These are phyloP conservation scores for Drosophila kanekoi DNA, from an alignment of 2,888 invertebrate genomes.

Conservation along the genomic window DNA sequence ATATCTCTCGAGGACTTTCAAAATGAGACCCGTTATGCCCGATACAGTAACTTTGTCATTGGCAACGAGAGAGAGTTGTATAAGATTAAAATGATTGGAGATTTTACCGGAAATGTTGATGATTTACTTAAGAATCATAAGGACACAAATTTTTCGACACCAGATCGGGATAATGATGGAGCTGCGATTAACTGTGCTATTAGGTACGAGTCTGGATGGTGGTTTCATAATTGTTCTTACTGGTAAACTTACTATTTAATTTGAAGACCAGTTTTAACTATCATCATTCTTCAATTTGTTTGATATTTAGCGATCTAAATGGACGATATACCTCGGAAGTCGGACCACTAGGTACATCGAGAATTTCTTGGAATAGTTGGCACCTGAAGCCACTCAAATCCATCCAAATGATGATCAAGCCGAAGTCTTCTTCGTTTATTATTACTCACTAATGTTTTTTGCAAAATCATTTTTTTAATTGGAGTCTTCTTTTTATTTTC, in stretches of 20 bases:
- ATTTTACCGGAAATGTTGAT: constrained; percentile 88
- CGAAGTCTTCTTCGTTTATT: background rate
- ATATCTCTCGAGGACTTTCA: constrained; percentile 88
- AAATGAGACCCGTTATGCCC: constrained; percentile 87
- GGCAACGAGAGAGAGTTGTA: constrained; percentile 88
- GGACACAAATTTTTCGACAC: constrained; percentile 89
- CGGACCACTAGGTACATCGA: accelerated
- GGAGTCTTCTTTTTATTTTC: too few species aligned
- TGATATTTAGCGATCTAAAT: background rate
- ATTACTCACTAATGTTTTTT: background rate
- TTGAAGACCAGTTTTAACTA: too few species aligned
- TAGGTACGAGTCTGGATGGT: constrained; percentile 89
- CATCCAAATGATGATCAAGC: constrained; percentile 5
- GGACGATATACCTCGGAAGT: background rate
- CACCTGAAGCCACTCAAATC: background rate
- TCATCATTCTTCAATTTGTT: background rate
- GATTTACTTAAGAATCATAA: constrained; percentile 89
- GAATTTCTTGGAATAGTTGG: background rate
- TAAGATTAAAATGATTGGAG: constrained; percentile 87
- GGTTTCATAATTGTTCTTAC: constrained; percentile 88
- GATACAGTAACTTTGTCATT: constrained; percentile 88
- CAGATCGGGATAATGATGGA: constrained; percentile 89
- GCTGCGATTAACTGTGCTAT: too few species aligned
- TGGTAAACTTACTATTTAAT: background rate
- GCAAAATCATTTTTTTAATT: background rate